These are phyloP conservation scores for Echinarachnius parma DNA, from an alignment of 53 echinoderm and acorn worm species.

Conservation along the genomic window DNA sequence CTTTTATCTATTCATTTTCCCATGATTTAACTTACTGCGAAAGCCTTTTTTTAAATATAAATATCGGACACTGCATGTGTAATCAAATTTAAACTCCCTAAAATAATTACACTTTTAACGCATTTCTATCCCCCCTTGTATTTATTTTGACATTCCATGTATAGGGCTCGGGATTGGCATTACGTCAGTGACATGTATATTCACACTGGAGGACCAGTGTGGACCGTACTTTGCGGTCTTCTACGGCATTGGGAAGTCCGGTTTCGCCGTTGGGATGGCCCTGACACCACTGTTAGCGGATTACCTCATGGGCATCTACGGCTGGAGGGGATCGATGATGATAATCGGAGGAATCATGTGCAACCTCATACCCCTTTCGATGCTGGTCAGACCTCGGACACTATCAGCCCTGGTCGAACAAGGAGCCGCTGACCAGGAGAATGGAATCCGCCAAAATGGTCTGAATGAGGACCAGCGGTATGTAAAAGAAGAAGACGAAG, in stretches of 20 bases:
- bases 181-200: too few species aligned
- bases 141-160: too few species aligned
- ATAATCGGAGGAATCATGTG: slow-evolving; percentile 23
- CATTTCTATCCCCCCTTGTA: too few species aligned
- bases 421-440: not conserved
- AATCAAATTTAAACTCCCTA: too few species aligned
- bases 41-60: too few species aligned
- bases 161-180: too few species aligned
- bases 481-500: too few species aligned
- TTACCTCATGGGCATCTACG: slow-evolving; percentile 7
- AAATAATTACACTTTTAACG: too few species aligned
- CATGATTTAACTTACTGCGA: too few species aligned
- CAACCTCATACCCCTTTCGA: slow-evolving; percentile 7
- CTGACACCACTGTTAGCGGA: slow-evolving; percentile 7
- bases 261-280: slow-evolving; percentile 19
- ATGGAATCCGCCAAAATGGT: not conserved
- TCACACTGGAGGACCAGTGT: not conserved
- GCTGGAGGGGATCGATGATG: slow-evolving; percentile 25
- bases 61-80: too few species aligned
- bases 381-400: not conserved
- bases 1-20: too few species aligned
- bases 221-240: not conserved
- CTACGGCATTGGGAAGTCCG: slow-evolving; percentile 18
- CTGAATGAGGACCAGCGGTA: not conserved
- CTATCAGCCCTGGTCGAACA: not conserved